Conservation (phyloP, 2,113 vertebrate genomes). For the Oreochromis aureus region DNA sequence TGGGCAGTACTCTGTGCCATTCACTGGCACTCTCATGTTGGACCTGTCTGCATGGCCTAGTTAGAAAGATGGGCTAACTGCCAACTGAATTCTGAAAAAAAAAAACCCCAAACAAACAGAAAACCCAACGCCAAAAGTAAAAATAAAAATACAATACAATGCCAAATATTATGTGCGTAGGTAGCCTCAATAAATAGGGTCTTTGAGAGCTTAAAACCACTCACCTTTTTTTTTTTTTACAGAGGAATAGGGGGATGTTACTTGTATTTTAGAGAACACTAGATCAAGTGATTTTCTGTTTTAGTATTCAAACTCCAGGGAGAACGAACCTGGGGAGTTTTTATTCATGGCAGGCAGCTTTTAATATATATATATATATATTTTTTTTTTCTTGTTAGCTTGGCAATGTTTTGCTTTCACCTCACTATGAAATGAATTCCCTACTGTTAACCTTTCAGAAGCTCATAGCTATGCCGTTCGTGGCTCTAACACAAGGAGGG, state of each 20-base stretch:
- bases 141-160: not conserved
- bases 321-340: slow-evolving; percentile 15
- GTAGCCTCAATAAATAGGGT: slow-evolving; percentile 17
- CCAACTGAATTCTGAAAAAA: not conserved
- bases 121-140: not conserved
- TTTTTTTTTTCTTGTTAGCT: not conserved
- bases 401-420: slow-evolving; percentile 21
- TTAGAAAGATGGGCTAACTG: slow-evolving; percentile 21
- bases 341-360: slow-evolving; percentile 28
- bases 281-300: slow-evolving; percentile 14
- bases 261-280: slow-evolving; percentile 20
- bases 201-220: not conserved
- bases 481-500: not conserved
- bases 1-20: slow-evolving; percentile 47
- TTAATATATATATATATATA: not conserved
- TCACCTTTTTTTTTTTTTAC: slow-evolving; percentile 20
- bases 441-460: slow-evolving; percentile 49
- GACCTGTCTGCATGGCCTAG: slow-evolving; percentile 51
- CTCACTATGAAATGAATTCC: slow-evolving; percentile 31
- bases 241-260: not conserved
- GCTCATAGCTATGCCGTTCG: not conserved
- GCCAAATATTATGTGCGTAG: slow-evolving; percentile 9
- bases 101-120: not conserved
- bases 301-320: slow-evolving; percentile 10
- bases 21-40: slow-evolving; percentile 37